phyloP scores from a whole-genome alignment of 2,888 invertebrate genomes.

The Acanthosepion esculentum region DNA sequence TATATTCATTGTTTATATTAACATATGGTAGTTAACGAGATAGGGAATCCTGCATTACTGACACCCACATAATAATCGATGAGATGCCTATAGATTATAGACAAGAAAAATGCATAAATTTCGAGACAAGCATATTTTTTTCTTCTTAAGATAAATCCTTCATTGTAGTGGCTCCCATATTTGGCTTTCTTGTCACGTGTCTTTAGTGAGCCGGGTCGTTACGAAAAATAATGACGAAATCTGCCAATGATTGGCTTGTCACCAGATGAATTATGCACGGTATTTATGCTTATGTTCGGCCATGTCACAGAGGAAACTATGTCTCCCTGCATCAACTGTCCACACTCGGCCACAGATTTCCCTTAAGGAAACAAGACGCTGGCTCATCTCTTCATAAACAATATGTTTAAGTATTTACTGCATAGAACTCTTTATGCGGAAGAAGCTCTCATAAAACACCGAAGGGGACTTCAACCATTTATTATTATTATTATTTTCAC shows the following conservation, averaged over 20 bases:
- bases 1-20: background rate
- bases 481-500: background rate
- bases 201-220: background rate
- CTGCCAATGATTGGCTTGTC: background rate
- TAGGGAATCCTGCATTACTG: too few relatives aligned
- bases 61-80: too few relatives aligned
- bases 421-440: background rate
- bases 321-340: background rate
- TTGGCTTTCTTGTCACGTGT: conserved; percentile 18
- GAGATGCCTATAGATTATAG: too few relatives aligned
- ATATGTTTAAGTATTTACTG: background rate
- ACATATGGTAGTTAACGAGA: background rate
- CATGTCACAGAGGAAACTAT: background rate
- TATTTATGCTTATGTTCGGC: background rate
- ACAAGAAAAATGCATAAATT: too few relatives aligned
- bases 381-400: background rate
- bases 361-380: background rate
- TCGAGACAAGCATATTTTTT: too few relatives aligned
- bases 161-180: background rate
- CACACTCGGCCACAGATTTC: background rate
- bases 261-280: background rate
- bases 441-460: background rate
- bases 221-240: background rate
- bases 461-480: background rate
- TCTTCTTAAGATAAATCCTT: too few relatives aligned